These are phyloP conservation scores for Trachelipus rathkii DNA, from an alignment of 1,140 invertebrate species.

Conservation along the genomic window DNA sequence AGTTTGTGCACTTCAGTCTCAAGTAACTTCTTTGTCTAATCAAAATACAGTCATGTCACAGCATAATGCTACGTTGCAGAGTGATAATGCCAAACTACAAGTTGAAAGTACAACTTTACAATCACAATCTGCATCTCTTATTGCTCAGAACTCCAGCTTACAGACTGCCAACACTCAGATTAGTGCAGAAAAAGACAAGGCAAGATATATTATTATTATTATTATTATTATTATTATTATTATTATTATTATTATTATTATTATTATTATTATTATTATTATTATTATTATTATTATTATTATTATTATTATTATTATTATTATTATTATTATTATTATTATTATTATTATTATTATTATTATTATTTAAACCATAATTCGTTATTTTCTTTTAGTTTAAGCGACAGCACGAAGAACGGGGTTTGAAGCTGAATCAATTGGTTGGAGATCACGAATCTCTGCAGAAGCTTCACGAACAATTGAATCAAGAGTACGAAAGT, in stretches of 20 bases:
- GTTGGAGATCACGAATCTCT: constrained; percentile 76
- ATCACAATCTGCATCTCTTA: constrained; percentile 75
- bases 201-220: too few relatives aligned
- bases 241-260: too few relatives aligned
- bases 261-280: too few relatives aligned
- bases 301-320: too few relatives aligned
- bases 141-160: constrained; percentile 75
- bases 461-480: constrained; percentile 79
- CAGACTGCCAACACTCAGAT: constrained; percentile 78
- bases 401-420: constrained; percentile 36
- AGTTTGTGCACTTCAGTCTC: constrained; percentile 56
- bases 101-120: constrained; percentile 82
- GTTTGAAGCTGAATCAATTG: constrained; percentile 54
- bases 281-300: too few relatives aligned
- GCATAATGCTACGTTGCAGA: constrained; percentile 60
- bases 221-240: too few relatives aligned
- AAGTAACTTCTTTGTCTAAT: constrained; percentile 50
- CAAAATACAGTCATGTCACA: constrained; percentile 47
- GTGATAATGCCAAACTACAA: constrained; percentile 75
- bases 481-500: constrained; percentile 81
- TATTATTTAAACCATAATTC: too few relatives aligned
- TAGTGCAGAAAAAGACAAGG: constrained; percentile 77
- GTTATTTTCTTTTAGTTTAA: constrained; percentile 23
- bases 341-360: too few relatives aligned
- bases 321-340: too few relatives aligned